Evolutionary conservation across 2,888 invertebrate species (phyloP).

Genomic region (Monochamus alternatus): DNA sequence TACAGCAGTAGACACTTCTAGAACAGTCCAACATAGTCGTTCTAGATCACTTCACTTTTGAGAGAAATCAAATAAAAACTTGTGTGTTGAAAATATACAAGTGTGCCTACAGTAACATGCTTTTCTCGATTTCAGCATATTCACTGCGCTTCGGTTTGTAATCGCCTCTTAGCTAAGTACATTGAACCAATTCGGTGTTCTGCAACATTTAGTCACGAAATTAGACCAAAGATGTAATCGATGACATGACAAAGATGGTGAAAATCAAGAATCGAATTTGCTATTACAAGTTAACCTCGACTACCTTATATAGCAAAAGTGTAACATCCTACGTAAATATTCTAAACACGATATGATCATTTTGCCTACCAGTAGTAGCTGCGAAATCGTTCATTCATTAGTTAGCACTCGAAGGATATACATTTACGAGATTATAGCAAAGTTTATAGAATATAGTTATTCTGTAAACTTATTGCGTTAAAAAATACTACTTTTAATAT

Average conservation of each 20-base stretch:
- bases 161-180: neutral
- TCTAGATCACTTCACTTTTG: no score
- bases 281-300: constrained; percentile 30
- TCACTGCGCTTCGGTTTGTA: neutral
- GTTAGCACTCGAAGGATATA: neutral
- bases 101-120: neutral
- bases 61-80: no score
- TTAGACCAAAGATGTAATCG: constrained; percentile 36
- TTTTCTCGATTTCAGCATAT: neutral
- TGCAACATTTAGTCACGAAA: constrained; percentile 34
- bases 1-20: no score
- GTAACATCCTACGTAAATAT: constrained; percentile 28
- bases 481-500: no score
- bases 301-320: constrained; percentile 28
- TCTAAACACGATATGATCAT: neutral
- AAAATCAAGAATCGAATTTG: constrained; percentile 23
- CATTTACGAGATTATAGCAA: no score
- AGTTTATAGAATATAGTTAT: no score
- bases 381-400: neutral
- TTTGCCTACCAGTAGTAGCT: neutral
- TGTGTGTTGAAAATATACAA: no score
- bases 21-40: no score
- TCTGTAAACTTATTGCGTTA: no score
- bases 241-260: constrained; percentile 31
- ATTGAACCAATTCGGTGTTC: neutral